Evolutionary conservation across 2,797 vertebrate species (phyloP).

Genomic region (Acanthopagrus latus): DNA sequence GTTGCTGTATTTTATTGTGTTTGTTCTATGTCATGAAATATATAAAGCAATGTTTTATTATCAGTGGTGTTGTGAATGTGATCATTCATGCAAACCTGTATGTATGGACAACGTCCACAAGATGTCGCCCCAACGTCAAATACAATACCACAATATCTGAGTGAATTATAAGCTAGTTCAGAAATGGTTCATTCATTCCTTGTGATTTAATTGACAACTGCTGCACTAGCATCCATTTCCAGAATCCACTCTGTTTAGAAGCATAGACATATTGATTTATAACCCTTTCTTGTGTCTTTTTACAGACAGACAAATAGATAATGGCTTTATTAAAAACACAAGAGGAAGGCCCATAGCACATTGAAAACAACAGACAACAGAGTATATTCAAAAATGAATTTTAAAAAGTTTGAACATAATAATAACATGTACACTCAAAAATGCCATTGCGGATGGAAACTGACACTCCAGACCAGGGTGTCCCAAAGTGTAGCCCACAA

Average conservation of each 20-base stretch:
- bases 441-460: background rate
- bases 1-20: constrained; percentile 62
- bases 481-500: too few species aligned
- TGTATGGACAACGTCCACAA: constrained; percentile 49
- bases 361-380: too few species aligned
- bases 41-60: constrained; percentile 61
- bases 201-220: constrained; percentile 1
- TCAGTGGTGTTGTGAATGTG: constrained; percentile 1
- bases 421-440: too few species aligned
- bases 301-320: too few species aligned
- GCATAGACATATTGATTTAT: background rate
- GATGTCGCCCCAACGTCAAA: constrained; percentile 60
- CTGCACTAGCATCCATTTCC: background rate
- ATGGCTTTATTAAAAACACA: too few species aligned
- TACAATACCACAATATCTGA: background rate
- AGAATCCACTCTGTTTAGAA: background rate
- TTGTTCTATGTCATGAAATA: constrained; percentile 58
- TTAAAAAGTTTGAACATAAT: too few species aligned
- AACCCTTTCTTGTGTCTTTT: background rate
- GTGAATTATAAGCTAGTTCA: background rate
- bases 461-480: background rate
- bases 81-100: constrained; percentile 14
- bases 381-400: too few species aligned
- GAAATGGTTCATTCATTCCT: background rate
- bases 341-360: too few species aligned